phyloP scores from a whole-genome alignment of 2,888 invertebrate genomes.

The Diarsia dahlii region DNA sequence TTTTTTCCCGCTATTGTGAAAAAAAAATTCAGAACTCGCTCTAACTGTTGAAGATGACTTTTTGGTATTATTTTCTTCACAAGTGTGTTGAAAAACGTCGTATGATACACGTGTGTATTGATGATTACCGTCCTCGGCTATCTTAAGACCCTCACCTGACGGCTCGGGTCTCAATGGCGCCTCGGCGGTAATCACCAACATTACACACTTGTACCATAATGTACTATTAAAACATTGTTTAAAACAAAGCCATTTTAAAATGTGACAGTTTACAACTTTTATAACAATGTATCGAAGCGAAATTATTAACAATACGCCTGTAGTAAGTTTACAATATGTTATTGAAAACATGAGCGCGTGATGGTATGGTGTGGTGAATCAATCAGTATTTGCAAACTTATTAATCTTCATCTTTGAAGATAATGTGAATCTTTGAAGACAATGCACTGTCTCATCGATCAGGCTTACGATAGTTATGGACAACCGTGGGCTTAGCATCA shows the following conservation, averaged over 20 bases:
- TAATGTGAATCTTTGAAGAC: conserved; percentile 26
- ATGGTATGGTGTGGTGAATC: conserved; percentile 36
- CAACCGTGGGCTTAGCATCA: not conserved
- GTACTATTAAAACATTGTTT: too few species aligned
- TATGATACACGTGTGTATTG: too few species aligned
- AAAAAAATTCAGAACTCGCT: too few species aligned
- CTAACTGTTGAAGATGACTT: too few species aligned
- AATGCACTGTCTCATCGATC: conserved; percentile 34
- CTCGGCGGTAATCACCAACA: too few species aligned
- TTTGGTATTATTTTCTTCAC: too few species aligned
- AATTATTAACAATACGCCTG: conserved; percentile 9
- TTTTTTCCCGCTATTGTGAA: too few species aligned
- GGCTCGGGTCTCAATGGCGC: too few species aligned
- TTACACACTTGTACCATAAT: too few species aligned
- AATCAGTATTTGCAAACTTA: conserved; percentile 13
- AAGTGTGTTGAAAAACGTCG: too few species aligned
- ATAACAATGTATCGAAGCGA: conserved; percentile 16
- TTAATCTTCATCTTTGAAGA: conserved; percentile 23
- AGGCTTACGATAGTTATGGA: conserved; percentile 18
- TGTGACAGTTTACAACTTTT: conserved; percentile 14
- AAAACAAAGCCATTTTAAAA: conserved; percentile 14
- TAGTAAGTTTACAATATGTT: conserved; percentile 33
- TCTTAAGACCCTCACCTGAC: too few species aligned
- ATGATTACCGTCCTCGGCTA: too few species aligned
- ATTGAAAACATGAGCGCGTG: conserved; percentile 24